These are phyloP conservation scores for Elmis aenea DNA, from an alignment of 2,888 invertebrate genomes.

Conservation along the genomic window DNA sequence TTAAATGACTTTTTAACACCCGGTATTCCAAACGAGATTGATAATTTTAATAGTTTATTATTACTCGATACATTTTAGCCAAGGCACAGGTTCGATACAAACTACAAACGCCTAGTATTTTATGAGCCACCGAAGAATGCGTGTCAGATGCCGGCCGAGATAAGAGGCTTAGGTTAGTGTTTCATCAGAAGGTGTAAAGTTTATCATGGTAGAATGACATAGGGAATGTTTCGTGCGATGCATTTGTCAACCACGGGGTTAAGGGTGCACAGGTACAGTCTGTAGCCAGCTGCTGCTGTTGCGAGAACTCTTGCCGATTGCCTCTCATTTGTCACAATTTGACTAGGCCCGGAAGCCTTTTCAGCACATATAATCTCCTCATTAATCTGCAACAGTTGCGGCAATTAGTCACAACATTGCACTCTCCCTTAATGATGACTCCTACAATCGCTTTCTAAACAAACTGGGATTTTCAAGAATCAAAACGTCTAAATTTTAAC, in stretches of 20 bases:
- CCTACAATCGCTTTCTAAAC: too few relatives aligned
- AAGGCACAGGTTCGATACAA: constrained; percentile 24
- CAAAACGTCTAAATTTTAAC: too few relatives aligned
- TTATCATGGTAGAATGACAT: constrained; percentile 27
- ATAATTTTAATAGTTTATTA: constrained; percentile 26
- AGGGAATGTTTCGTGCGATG: constrained; percentile 13
- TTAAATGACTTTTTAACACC: too few relatives aligned
- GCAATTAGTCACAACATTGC: too few relatives aligned
- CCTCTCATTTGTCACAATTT: constrained; percentile 10
- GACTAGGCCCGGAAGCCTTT: constrained; percentile 8
- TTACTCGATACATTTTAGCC: constrained; percentile 19
- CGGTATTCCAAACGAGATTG: too few relatives aligned
- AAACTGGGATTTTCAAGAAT: too few relatives aligned
- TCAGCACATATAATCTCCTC: constrained; percentile 7
- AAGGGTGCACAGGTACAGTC: constrained; percentile 5
- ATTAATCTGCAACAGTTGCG: constrained; percentile 15
- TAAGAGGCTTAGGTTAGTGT: constrained; percentile 27
- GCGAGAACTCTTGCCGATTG: constrained; percentile 9
- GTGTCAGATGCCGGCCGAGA: constrained; percentile 27
- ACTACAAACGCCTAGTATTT: constrained; percentile 24
- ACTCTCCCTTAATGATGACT: too few relatives aligned
- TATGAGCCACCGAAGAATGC: constrained; percentile 29
- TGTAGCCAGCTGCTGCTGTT: constrained; percentile 9
- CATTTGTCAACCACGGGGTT: constrained; percentile 11
- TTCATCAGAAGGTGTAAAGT: constrained; percentile 30